Evolutionary conservation across 2,888 invertebrate species (phyloP), one percentile per base, ranked within the genome.

Genomic region (Cheilosia pagana): DNA sequence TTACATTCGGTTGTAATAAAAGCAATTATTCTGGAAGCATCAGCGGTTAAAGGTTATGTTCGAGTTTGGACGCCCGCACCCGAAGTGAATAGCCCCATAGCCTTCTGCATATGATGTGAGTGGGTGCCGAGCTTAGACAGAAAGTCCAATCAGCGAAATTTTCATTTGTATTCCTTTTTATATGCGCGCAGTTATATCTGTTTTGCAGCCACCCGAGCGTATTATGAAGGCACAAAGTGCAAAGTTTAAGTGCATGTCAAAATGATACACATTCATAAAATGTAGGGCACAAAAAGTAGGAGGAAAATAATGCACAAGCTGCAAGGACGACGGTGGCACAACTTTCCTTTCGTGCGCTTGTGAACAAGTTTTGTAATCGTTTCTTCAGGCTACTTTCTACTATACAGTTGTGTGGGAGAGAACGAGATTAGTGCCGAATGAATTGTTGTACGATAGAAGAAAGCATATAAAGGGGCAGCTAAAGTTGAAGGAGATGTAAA

Each of bases 181-280:
- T 52, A 39, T 57, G 31, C 16, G 31, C 31, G 28, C 14, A 43
- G 21, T 48, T 12, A 48, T 41, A 35, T 28, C 59, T 74, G 60
- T 41, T 71, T 52, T 59, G 45, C 45, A 82, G 31, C 10, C 31
- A 77, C 59, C 55, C 41, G 57, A 35, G 72, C 62, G 35, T 62
- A 21, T 82, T 74, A 78, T 83, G 57, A 83, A 74, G 25, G 63
- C 82, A 72, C 57, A 72, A 68, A 74, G 68, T 83, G 52, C 60
- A 78, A 74, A 63, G 67, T 78, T 83, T 68, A 78, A 83, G 78
- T 72, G 68, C 68, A 78, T 48, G 77, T 78, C 77, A 68, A 82
- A 82, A 72, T 60, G 76, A 82, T 71, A 57, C 75, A 75, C 25
- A 70, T 57, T 62, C 35, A 48, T 12, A 45, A 45, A 65, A 74